Conservation (phyloP, 2,888 invertebrate species). For the Sphaerophoria rueppellii region DNA sequence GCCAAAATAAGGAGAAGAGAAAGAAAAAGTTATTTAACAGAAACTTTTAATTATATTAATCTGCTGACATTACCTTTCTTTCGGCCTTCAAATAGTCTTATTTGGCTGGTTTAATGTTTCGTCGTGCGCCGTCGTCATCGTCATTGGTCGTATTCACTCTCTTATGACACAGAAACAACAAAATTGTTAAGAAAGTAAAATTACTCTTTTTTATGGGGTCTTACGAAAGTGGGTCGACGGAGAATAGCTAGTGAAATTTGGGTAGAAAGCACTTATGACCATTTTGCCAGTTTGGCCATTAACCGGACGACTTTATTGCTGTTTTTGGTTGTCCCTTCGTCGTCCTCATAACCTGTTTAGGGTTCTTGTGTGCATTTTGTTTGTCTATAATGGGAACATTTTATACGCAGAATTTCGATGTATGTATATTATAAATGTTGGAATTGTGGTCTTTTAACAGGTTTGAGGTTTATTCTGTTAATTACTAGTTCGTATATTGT, state of each 20-base stretch:
- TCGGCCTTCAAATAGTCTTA: constrained; percentile 23
- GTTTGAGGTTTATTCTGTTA: constrained; percentile 12
- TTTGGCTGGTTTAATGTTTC: constrained; percentile 45
- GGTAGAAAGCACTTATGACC: not conserved
- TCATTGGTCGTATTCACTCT: constrained; percentile 16
- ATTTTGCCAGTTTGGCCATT: constrained; percentile 34
- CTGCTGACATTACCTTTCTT: constrained; percentile 55
- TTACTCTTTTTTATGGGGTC: constrained; percentile 20
- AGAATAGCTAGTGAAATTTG: not conserved
- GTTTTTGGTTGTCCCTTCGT: not conserved
- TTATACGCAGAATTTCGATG: constrained; percentile 10
- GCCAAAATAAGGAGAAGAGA: not conserved
- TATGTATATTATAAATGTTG: not conserved
- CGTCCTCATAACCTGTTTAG: constrained; percentile 1
- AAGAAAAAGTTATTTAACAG: constrained; percentile 38
- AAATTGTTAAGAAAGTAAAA: constrained; percentile 47
- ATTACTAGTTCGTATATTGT: not conserved
- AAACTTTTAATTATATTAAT: constrained; percentile 69
- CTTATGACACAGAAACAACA: constrained; percentile 41
- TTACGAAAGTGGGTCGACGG: not conserved
- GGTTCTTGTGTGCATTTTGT: constrained; percentile 8
- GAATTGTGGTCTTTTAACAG: not conserved
- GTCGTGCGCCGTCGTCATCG: not conserved
- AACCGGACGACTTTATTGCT: constrained; percentile 9
- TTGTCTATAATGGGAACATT: constrained; percentile 1